Evolutionary conservation across 1,140 invertebrate genomes (phyloP).

Genomic region (Nilaparvata lugens): DNA sequence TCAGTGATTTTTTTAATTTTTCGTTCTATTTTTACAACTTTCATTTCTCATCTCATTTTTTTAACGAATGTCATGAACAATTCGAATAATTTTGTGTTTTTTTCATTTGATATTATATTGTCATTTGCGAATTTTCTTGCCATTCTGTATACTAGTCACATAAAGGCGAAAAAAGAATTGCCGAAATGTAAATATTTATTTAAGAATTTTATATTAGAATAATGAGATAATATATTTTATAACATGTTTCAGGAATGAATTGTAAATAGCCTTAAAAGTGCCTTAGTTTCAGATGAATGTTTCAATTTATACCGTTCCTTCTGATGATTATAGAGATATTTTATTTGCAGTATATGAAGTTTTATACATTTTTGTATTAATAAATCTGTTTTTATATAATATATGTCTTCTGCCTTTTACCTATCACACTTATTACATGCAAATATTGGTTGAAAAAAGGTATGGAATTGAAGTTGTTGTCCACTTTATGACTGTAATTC

Average conservation of each 20-base stretch:
- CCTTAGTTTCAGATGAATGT: conserved; percentile 6
- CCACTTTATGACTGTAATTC: no score
- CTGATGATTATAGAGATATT: no score
- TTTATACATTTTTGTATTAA: no score
- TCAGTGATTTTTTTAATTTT: not conserved
- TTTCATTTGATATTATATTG: not conserved
- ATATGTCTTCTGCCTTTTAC: no score
- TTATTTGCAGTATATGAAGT: no score
- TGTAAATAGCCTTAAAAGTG: conserved; percentile 14
- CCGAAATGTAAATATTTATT: conserved; percentile 5
- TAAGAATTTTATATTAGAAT: no score
- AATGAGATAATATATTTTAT: conserved; percentile 1
- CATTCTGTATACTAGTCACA: conserved; percentile 16
- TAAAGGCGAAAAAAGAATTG: not conserved
- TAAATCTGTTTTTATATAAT: no score
- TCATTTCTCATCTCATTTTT: no score
- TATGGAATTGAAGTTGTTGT: no score
- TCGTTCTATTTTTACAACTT: not conserved
- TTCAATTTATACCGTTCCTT: no score
- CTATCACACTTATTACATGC: no score
- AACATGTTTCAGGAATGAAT: conserved; percentile 3
- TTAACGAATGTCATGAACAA: not conserved
- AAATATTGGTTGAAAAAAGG: no score
- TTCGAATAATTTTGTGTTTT: not conserved
- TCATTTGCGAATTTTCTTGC: conserved; percentile 8